Evolutionary conservation across 1,140 invertebrate genomes (phyloP).

Genomic region (Rhyzopertha dominica): DNA sequence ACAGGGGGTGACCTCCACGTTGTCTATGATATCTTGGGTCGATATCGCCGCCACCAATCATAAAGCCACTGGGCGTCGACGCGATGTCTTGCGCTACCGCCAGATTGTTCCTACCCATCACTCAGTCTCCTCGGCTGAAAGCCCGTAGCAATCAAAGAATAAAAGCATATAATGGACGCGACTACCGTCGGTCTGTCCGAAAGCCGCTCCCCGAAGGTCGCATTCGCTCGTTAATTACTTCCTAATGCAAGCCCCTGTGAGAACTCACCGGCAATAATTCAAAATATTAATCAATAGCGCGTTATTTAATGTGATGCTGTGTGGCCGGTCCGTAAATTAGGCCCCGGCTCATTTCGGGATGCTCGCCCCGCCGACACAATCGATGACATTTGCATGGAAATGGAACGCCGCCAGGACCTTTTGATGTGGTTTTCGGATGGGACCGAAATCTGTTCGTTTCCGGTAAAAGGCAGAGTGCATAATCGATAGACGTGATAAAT

Average conservation of each 20-base stretch:
- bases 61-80: slow-evolving; percentile 12
- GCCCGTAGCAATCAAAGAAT: slow-evolving; percentile 8
- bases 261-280: slow-evolving; percentile 19
- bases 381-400: too few species aligned
- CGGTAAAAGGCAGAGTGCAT: too few species aligned
- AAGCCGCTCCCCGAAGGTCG: too few species aligned
- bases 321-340: slow-evolving; percentile 8
- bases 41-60: slow-evolving; percentile 12
- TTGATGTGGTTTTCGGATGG: too few species aligned
- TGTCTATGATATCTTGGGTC: too few species aligned
- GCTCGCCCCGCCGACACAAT: too few species aligned
- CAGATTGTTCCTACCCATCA: slow-evolving; percentile 8
- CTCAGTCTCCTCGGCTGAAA: slow-evolving; percentile 5
- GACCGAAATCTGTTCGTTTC: too few species aligned
- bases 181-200: neutral
- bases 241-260: slow-evolving; percentile 10
- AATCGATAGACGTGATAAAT: too few species aligned
- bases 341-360: too few species aligned
- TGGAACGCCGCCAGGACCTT: too few species aligned
- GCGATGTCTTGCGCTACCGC: neutral
- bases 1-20: slow-evolving; percentile 9
- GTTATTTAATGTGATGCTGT: neutral
- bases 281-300: slow-evolving; percentile 24
- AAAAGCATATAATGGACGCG: slow-evolving; percentile 2
- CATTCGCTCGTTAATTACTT: slow-evolving; percentile 22